Conservation (phyloP, 2,113 vertebrate species). For the Ptyas mucosa region DNA sequence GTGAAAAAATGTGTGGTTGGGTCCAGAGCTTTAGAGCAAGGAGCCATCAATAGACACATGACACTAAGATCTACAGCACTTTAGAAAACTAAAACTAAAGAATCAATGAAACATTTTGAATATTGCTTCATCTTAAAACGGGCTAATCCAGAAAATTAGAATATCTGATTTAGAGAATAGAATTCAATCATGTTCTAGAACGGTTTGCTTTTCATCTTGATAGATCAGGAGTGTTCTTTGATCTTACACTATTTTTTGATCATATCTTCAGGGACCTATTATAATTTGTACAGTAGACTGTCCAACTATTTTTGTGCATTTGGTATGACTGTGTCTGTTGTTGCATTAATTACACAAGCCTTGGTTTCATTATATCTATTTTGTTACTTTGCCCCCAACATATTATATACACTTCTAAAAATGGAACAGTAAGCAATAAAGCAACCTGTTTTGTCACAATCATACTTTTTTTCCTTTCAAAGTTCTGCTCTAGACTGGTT, state of each 20-base stretch:
- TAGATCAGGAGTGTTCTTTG: neutral
- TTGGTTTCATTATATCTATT: neutral
- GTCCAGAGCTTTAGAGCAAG: neutral
- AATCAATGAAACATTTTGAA: neutral
- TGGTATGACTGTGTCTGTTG: neutral
- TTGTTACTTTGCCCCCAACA: neutral
- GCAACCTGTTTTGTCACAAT: neutral
- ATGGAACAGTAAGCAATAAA: neutral
- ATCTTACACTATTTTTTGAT: neutral
- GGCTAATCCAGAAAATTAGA: neutral
- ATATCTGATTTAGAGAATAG: neutral
- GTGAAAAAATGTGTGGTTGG: neutral
- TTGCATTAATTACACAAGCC: neutral
- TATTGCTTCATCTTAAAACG: neutral
- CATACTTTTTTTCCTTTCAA: neutral
- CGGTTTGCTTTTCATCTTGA: neutral
- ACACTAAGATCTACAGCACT: neutral
- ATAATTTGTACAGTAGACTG: neutral
- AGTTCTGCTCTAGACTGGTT: neutral
- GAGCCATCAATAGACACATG: neutral
- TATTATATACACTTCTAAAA: neutral
- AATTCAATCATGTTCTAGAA: neutral
- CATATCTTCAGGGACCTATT: neutral
- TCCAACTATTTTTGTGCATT: neutral
- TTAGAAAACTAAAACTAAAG: neutral